Conservation (phyloP, 2,113 vertebrate genomes). For the Crotalus helleri region DNA sequence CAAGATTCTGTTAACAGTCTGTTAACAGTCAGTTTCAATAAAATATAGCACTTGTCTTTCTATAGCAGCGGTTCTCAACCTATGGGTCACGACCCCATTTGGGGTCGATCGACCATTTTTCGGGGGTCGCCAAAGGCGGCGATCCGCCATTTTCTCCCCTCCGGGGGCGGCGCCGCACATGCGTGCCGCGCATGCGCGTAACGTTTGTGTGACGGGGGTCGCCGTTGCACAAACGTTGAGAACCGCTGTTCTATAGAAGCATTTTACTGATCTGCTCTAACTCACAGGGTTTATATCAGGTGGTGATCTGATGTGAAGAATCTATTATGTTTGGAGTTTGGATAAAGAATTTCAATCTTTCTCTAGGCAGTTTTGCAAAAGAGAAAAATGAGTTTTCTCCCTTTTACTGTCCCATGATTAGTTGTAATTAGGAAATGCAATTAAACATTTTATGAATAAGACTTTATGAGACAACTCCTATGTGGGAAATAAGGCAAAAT, state of each 20-base stretch:
- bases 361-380: neutral
- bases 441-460: constrained; percentile 25
- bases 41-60: neutral
- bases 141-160: no score
- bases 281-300: neutral
- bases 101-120: no score
- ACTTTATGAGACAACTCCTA: neutral
- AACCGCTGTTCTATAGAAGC: neutral
- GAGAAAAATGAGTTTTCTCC: rapidly evolving
- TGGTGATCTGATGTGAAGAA: neutral
- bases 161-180: no score
- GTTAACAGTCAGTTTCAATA: neutral
- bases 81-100: no score
- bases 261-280: neutral
- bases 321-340: neutral
- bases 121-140: no score
- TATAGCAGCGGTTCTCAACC: neutral
- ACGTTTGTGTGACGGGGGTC: no score
- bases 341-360: neutral
- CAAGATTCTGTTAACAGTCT: neutral
- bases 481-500: constrained; percentile 30
- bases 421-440: constrained; percentile 16
- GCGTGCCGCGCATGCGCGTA: no score
- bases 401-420: neutral
- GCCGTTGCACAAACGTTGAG: no score